Percentiles rank a stretch among this genome's conserved stretches.
Conservation (phyloP, 2,888 invertebrate species). For the Norana najaformis region DNA sequence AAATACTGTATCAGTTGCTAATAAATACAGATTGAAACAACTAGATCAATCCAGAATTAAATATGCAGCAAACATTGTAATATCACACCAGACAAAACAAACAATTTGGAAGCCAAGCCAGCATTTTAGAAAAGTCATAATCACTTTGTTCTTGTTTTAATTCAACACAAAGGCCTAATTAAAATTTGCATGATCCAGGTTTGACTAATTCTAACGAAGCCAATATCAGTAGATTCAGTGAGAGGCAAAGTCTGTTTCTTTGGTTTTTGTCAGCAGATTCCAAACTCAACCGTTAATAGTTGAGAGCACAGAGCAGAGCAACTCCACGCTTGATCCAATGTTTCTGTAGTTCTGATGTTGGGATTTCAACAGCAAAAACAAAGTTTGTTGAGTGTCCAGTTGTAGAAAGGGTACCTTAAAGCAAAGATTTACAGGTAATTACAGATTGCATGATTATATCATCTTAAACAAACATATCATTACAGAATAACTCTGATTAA, state of each 20-base stretch:
- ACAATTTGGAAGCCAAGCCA: not conserved
- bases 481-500: no score
- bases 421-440: not conserved
- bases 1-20: not conserved
- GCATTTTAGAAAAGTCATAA: not conserved
- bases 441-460: not conserved
- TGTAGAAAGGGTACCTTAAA: constrained; percentile 62
- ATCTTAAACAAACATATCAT: no score
- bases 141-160: not conserved
- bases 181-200: not conserved
- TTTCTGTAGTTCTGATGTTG: constrained; percentile 56
- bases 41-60: not conserved
- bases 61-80: not conserved
- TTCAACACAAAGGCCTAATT: not conserved
- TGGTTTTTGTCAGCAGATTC: not conserved
- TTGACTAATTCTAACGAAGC: not conserved
- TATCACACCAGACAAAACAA: not conserved
- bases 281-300: constrained; percentile 53
- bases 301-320: constrained; percentile 62
- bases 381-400: constrained; percentile 64
- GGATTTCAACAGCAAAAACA: constrained; percentile 62
- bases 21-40: not conserved
- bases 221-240: not conserved
- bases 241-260: not conserved
- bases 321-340: constrained; percentile 64